A percentile compares a stretch with the other conserved stretches of the same genome.
Conservation (phyloP, 2,888 invertebrate genomes). For the Himalopsyche tibetana region DNA sequence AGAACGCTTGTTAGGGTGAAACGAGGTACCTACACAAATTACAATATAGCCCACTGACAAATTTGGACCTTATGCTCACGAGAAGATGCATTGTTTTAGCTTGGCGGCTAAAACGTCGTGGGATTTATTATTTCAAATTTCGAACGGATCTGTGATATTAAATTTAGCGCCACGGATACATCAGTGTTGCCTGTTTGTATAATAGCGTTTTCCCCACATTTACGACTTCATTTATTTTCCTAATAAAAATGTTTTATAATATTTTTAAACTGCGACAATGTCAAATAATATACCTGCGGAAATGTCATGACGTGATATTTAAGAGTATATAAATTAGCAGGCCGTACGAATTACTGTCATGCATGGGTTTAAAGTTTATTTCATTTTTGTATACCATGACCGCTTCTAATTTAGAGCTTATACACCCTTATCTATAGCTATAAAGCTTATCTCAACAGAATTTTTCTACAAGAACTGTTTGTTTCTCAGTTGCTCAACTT, state of each 20-base stretch:
- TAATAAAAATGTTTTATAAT: neutral
- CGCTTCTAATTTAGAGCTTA: too few species aligned
- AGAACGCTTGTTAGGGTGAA: slow-evolving; percentile 38
- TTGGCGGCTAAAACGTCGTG: neutral
- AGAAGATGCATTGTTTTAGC: slow-evolving; percentile 4
- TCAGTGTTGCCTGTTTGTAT: neutral
- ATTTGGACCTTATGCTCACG: slow-evolving; percentile 36
- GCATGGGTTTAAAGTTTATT: too few species aligned
- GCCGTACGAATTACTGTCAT: too few species aligned
- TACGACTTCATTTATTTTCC: neutral
- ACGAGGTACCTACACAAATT: neutral
- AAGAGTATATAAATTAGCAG: neutral
- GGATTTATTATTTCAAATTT: neutral
- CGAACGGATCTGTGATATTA: slow-evolving; percentile 35
- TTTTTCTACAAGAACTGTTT: too few species aligned
- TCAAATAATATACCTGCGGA: neutral
- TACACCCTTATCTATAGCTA: too few species aligned
- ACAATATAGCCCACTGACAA: slow-evolving; percentile 27
- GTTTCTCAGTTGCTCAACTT: too few species aligned
- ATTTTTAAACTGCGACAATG: neutral
- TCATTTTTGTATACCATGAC: too few species aligned
- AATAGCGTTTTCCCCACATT: neutral
- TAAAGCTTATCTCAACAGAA: too few species aligned
- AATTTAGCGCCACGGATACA: slow-evolving; percentile 37
- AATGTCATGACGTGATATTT: neutral